Evolutionary conservation across 2,888 invertebrate species (phyloP).

Genomic region (Idaea straminata): DNA sequence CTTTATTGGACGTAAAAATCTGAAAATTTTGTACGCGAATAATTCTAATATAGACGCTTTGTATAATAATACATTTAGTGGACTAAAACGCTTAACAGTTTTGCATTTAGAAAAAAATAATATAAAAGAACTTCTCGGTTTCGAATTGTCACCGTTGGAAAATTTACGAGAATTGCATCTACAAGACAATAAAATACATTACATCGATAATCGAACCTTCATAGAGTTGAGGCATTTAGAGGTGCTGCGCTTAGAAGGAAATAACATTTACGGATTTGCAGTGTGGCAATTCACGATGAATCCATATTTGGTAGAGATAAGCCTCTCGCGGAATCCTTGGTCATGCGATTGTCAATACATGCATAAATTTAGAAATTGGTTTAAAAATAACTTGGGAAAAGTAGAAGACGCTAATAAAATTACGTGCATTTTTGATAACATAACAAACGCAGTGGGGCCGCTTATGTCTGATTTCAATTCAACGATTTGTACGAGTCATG

Average conservation of each 20-base stretch:
- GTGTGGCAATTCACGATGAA: constrained; percentile 92
- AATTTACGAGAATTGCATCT: constrained; percentile 92
- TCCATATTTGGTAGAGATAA: constrained; percentile 92
- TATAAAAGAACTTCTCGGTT: constrained; percentile 88
- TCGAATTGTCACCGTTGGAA: constrained; percentile 90
- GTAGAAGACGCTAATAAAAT: constrained; percentile 89
- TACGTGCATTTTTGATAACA: constrained; percentile 87
- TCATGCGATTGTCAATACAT: constrained; percentile 94
- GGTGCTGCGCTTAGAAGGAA: constrained; percentile 91
- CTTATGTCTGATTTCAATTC: constrained; percentile 88
- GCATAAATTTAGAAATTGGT: constrained; percentile 88
- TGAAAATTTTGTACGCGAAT: constrained; percentile 92
- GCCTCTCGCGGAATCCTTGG: constrained; percentile 92
- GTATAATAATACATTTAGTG: constrained; percentile 94
- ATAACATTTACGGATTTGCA: constrained; percentile 89
- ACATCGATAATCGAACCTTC: constrained; percentile 93
- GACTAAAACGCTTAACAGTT: constrained; percentile 87
- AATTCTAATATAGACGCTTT: constrained; percentile 91
- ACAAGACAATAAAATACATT: constrained; percentile 90
- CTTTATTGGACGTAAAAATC: constrained; percentile 94
- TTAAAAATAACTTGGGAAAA: constrained; percentile 88
- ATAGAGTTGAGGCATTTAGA: constrained; percentile 89
- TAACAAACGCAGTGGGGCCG: constrained; percentile 85
- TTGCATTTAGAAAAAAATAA: constrained; percentile 94
- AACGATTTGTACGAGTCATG: constrained; percentile 86